Evolutionary conservation across 1,140 invertebrate genomes (phyloP), one percentile per base, ranked within the genome.

Genomic region (Cydia strobilella): DNA sequence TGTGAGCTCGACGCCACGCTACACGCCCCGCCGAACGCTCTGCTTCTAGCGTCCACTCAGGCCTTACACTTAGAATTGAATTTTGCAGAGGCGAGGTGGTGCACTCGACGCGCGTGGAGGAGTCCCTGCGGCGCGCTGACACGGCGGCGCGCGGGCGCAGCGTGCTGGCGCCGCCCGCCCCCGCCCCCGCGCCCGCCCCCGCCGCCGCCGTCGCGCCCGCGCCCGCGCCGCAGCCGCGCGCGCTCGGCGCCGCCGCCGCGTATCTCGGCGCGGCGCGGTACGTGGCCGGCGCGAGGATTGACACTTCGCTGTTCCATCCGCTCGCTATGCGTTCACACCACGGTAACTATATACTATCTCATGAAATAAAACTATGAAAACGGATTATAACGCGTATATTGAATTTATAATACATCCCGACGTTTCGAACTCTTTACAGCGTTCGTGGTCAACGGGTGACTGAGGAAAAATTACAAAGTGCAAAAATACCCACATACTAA

Each of bases 181-280:
- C 72, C 42, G 77, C 73, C 18, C 2, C 31, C 51, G 76, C 23
- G 73, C 73, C 25, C 72, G 72, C 73, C 54, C 25, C 45, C 5
- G 62, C 13, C 15, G 59, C 72, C 42, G 77, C 71, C n/a, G 27
- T n/a, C n/a, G n/a, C n/a, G n/a, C n/a, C n/a, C n/a, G 76, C 23
- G 73, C 73, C 25, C 72, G 72, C 73, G 65, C 31, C 42, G 71
- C 79, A 62, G 71, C 74, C n/a, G 74, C 71, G 45, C 73, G 66
- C 73, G 18, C 77, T 66, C 13, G 80, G 75, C 66, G 87, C 88
- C 1, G 88, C 87, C 12, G 87, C 83, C 25, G 84, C 85, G 1
- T 90, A 90, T 78, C 79, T 90, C n/a, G 84, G 87, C 76, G 82
- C 87, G 10, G 82, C 86, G 76, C 84, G 88, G 12, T 90, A 89